Conservation (phyloP, 2,888 invertebrate species). For the Ichneumon xanthorius region DNA sequence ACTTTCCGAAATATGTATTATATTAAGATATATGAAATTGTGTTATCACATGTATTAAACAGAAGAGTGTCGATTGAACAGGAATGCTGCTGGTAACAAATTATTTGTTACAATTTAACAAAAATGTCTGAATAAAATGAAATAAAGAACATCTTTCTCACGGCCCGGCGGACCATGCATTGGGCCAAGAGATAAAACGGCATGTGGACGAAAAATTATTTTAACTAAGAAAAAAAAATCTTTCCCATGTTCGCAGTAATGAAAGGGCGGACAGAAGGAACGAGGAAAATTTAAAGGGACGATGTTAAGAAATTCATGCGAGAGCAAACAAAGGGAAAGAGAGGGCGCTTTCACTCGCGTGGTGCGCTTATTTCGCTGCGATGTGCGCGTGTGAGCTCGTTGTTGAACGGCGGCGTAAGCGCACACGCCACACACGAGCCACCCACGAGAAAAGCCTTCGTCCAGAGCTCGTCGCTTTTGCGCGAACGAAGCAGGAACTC, state of each 20-base stretch:
- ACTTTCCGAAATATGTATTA: no score
- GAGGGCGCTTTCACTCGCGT: background rate
- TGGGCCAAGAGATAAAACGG: background rate
- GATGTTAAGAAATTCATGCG: background rate
- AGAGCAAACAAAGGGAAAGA: conserved; percentile 10
- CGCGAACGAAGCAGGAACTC: conserved; percentile 57
- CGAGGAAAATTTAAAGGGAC: background rate
- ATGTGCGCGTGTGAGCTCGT: background rate
- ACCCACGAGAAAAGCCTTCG: conserved; percentile 18
- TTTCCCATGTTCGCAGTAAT: background rate
- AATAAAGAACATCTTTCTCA: no score
- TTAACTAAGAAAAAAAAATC: background rate
- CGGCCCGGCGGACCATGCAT: no score
- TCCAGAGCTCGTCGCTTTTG: conserved; percentile 44
- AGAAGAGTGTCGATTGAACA: no score
- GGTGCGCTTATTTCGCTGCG: background rate
- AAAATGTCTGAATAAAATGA: no score
- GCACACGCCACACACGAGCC: conserved; percentile 20
- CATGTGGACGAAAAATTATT: background rate
- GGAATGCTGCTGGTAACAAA: no score
- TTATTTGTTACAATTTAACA: no score
- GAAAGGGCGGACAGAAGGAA: background rate
- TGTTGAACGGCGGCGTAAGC: conserved; percentile 24
- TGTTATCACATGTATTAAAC: no score
- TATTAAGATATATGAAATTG: no score